These are phyloP conservation scores for Athene noctua DNA, from an alignment of 2,113 vertebrate genomes.

Conservation along the genomic window DNA sequence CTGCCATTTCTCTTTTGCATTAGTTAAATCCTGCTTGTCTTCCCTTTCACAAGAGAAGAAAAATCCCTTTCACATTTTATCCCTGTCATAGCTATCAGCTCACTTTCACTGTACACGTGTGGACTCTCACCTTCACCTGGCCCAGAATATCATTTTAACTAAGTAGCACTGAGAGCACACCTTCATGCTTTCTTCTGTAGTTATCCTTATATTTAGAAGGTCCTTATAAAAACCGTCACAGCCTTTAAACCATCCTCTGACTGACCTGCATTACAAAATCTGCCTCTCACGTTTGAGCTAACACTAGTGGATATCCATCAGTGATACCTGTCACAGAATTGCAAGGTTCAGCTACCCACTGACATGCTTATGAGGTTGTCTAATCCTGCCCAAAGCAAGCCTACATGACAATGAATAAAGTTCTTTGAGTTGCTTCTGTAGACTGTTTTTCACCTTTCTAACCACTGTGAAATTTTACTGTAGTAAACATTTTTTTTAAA, in stretches of 20 bases:
- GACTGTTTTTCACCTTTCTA: background rate
- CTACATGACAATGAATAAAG: background rate
- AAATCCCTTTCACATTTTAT: background rate
- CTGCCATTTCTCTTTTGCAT: background rate
- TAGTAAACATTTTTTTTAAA: background rate
- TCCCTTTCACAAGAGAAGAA: background rate
- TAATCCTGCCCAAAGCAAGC: constrained; percentile 6
- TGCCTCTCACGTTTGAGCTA: background rate
- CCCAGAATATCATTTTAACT: background rate
- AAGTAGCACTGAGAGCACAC: background rate
- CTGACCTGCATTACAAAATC: background rate
- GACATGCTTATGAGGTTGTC: background rate
- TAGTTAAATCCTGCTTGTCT: background rate
- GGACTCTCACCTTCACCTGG: background rate
- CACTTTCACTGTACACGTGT: background rate
- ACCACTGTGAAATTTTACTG: background rate
- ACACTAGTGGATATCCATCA: background rate
- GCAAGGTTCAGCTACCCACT: background rate
- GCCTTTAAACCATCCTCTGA: background rate
- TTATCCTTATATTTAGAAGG: background rate
- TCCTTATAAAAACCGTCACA: background rate
- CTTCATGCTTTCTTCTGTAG: background rate
- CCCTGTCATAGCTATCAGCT: background rate
- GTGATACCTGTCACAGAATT: background rate
- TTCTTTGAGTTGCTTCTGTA: background rate